Evolutionary conservation across 2,113 vertebrate genomes (phyloP), one percentile per base, ranked within the genome.

Genomic region (Xiphophorus couchianus): DNA sequence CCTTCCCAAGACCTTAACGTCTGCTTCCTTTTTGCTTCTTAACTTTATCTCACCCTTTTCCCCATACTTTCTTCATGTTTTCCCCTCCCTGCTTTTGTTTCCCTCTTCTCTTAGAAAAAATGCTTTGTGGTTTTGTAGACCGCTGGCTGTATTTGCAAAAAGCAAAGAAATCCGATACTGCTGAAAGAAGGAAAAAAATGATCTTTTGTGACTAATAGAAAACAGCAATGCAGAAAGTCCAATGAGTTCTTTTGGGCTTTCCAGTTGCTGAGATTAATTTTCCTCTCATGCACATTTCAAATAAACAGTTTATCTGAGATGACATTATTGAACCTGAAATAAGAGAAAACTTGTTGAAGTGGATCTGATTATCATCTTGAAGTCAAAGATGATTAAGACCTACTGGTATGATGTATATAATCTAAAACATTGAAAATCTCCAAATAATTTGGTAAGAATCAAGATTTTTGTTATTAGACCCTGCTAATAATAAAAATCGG

Each of bases 121-220:
- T 69, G 48, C 64, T 85, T 71, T 88, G 81, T 75, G 67, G 83
- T 73, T 29, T 62, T 68, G 70, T 37, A 83, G 69, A 78, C 81
- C 73, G 68, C 71, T 66, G 73, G 71, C 67, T 73, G 61, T 83
- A 80, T 83, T 91, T 89, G 80, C 84, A 80, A 73, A 85, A 80
- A 81, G 60, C 44, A 71, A 81, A 73, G 82, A 64, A 91, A 81
- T 76, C 70, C 0, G 66, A 84, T 82, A 62, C 82, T 64, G 44
- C 76, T 76, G 82, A 51, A 83, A 70, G 35, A 82, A 70, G 39
- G 73, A 65, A 12, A 78, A 80, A 76, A 81, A 74, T 67, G 80
- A 66, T 62, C 70, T 84, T 70, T 81, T 74, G 80, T 83, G 78
- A 66, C 81, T 94, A 91, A 93, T 92, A 94, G 91, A 89, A 94